phyloP scores from a whole-genome alignment of 2,113 vertebrate genomes.

The Sinocyclocheilus rhinocerous region DNA sequence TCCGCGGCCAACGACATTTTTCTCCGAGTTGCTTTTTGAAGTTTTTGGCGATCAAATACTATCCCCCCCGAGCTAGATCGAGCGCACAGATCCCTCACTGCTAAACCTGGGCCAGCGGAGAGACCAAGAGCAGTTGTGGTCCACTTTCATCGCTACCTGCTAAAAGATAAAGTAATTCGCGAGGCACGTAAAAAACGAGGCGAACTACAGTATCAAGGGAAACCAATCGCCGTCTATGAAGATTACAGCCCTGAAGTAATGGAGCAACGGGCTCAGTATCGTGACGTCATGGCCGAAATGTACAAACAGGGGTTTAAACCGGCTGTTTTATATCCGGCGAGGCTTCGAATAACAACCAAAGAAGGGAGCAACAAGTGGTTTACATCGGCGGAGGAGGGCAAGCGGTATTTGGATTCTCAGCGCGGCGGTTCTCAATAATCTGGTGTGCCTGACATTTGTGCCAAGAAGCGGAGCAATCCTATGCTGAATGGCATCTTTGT shows the following conservation, averaged over 20 bases:
- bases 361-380: not conserved
- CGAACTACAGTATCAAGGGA: not conserved
- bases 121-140: not conserved
- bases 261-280: not conserved
- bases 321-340: not conserved
- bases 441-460: not conserved
- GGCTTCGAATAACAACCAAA: not conserved
- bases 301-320: not conserved
- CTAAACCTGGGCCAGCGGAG: not conserved
- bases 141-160: not conserved
- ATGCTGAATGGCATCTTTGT: too few relatives aligned
- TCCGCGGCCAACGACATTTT: not conserved
- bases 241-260: slow-evolving; percentile 3
- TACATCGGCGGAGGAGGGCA: not conserved
- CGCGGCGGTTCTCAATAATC: not conserved
- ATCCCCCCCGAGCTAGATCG: slow-evolving; percentile 1
- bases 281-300: not conserved
- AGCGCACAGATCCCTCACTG: slow-evolving; percentile 3
- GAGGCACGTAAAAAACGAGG: not conserved
- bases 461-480: not conserved
- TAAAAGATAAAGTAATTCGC: not conserved
- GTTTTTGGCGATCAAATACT: not conserved
- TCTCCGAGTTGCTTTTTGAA: not conserved
- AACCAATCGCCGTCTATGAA: not conserved
- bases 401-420: not conserved